Evolutionary conservation across 2,113 vertebrate genomes (phyloP), one percentile per base, ranked within the genome.

Genomic region (Cephalopterus ornatus): DNA sequence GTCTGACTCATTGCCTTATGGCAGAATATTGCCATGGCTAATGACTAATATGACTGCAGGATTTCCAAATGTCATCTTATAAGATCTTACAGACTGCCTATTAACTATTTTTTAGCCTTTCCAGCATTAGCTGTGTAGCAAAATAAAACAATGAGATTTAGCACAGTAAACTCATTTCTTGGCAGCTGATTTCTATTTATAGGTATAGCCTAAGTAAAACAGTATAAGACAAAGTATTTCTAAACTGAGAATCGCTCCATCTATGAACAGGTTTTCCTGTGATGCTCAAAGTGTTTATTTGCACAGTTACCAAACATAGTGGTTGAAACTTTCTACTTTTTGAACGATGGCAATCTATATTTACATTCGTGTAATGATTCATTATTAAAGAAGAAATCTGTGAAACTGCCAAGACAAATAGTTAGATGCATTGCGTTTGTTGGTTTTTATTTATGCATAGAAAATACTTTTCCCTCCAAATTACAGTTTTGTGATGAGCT

Each of bases 1-100:
- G 32, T 89, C 95, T 96, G 96, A 96, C 92, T 96, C 96, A 94
- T 79, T 96, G 93, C 95, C 93, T 96, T 96, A 92, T 96, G 92
- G 95, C 93, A 96, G 88, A 95, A 94, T 95, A 97, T 95, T 96
- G 93, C 93, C 83, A 87, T 53, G 83, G 79, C 91, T 94, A 96
- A 96, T 96, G 91, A 96, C 95, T 95, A 96, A 96, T 87, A 86
- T 46, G 76, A 94, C 92, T 92, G 88, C 85, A 91, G 79, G 92
- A 95, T 94, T 93, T 97, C 76, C 93, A 96, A 96, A 96, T 94
- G 91, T 74, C 95, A 92, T 90, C 71, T 93, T 83, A 4, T 15
- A 56, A 90, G 76, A 94, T 93, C 65, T 94, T 93, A 91, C 65
- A 91, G 88, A 74, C 53, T 74, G 50, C 49, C 67, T 85, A 8